Evolutionary conservation across 2,888 invertebrate species (phyloP).

Genomic region (Plebejus melissa): DNA sequence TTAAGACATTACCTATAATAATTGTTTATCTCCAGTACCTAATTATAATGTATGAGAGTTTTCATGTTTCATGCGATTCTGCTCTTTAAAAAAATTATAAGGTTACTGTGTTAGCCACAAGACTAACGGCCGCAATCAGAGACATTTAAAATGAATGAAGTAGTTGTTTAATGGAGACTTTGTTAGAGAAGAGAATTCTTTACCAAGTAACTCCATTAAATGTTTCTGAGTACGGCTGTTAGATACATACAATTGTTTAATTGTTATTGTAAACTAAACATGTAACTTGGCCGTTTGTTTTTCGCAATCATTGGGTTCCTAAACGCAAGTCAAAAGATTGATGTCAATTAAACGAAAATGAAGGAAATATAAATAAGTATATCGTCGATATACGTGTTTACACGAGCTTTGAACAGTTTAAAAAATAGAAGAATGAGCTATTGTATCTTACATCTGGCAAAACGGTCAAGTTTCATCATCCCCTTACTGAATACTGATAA

Average conservation of each 20-base stretch:
- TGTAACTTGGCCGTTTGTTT: background rate
- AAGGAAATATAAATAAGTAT: background rate
- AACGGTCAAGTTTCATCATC: background rate
- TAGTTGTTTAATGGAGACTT: background rate
- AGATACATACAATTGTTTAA: background rate
- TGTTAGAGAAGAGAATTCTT: background rate
- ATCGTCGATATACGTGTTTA: background rate
- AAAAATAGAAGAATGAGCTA: background rate
- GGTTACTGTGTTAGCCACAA: background rate
- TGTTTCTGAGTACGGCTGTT: background rate
- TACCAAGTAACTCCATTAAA: background rate
- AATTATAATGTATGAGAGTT: background rate
- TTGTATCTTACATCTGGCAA: background rate
- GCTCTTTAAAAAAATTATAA: background rate
- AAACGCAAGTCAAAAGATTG: background rate
- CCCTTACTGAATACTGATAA: background rate
- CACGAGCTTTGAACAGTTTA: no score
- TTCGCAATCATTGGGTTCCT: background rate
- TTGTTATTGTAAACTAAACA: background rate
- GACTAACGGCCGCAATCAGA: background rate
- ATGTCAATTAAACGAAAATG: background rate
- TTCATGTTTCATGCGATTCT: background rate
- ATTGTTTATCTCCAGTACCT: background rate
- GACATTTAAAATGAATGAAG: background rate
- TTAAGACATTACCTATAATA: background rate